Evolutionary conservation across 2,797 vertebrate genomes (phyloP).

Genomic region (Cottoperca gobio): DNA sequence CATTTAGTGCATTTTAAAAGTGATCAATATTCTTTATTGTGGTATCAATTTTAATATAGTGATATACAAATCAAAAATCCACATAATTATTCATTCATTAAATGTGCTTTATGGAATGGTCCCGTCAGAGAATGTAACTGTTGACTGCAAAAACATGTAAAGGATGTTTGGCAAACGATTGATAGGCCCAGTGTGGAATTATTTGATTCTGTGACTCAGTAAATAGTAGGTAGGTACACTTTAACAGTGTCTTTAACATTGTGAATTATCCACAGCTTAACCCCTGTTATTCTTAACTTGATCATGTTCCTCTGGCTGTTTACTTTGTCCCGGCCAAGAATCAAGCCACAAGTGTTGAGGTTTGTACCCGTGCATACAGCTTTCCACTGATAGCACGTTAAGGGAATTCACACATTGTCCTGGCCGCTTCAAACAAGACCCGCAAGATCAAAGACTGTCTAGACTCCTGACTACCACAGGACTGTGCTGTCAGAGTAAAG

Average conservation of each 20-base stretch:
- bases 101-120: too few relatives aligned
- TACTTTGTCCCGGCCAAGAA: slow-evolving; percentile 42
- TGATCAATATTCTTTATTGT: background rate
- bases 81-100: too few relatives aligned
- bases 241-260: slow-evolving; percentile 48
- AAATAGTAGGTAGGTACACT: slow-evolving; percentile 15
- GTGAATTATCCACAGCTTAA: slow-evolving; percentile 46
- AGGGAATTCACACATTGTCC: slow-evolving; percentile 44
- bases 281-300: slow-evolving; percentile 47
- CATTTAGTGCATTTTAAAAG: background rate
- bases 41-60: background rate
- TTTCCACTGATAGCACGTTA: slow-evolving; percentile 47
- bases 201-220: slow-evolving; percentile 27
- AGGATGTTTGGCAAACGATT: slow-evolving; percentile 57
- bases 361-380: slow-evolving; percentile 19
- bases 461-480: slow-evolving; percentile 24
- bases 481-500: slow-evolving; percentile 32
- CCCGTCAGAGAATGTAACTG: background rate
- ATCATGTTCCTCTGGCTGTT: slow-evolving; percentile 53
- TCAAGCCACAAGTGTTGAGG: slow-evolving; percentile 36
- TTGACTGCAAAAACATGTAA: slow-evolving; percentile 2
- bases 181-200: slow-evolving; percentile 25
- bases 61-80: background rate
- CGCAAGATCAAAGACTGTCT: slow-evolving; percentile 61
- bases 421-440: slow-evolving; percentile 47